A percentile compares a stretch with the other conserved stretches of the same genome.
Conservation (phyloP, 2,888 invertebrate species). For the Eubasilissa splendida region DNA sequence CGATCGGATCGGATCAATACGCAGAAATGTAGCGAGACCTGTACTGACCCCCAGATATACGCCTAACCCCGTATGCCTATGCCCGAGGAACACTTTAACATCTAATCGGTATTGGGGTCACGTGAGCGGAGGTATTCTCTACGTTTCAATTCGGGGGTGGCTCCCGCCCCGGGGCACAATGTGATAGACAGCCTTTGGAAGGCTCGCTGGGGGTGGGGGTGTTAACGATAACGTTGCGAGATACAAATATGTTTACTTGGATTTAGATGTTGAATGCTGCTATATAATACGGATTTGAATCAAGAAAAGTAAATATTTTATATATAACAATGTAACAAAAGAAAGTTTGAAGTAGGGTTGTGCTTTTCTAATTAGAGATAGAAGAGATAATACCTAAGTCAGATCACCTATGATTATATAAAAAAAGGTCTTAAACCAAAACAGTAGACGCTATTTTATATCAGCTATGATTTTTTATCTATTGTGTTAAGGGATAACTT, state of each 20-base stretch:
- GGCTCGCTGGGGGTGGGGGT: conserved; percentile 5
- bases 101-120: conserved; percentile 52
- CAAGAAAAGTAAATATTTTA: too few relatives aligned
- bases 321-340: too few relatives aligned
- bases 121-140: conserved; percentile 47
- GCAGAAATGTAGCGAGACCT: background rate
- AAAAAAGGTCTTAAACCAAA: too few relatives aligned
- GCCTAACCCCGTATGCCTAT: background rate
- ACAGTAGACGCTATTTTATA: too few relatives aligned
- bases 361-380: too few relatives aligned
- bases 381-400: too few relatives aligned
- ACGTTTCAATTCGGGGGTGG: conserved; percentile 52
- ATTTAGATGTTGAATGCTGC: background rate
- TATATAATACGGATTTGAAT: too few relatives aligned
- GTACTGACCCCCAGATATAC: background rate
- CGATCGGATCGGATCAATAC: conserved; percentile 26
- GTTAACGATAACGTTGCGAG: conserved; percentile 27
- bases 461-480: too few relatives aligned
- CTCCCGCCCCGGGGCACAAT: conserved; percentile 36
- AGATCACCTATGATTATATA: too few relatives aligned
- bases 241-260: background rate
- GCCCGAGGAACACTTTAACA: conserved; percentile 43
- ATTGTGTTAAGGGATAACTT: too few relatives aligned
- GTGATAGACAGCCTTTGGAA: conserved; percentile 49
- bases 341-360: too few relatives aligned